Evolutionary conservation across 1,140 invertebrate species (phyloP), one percentile per base, ranked within the genome.

Genomic region (Drosophila burlai): DNA sequence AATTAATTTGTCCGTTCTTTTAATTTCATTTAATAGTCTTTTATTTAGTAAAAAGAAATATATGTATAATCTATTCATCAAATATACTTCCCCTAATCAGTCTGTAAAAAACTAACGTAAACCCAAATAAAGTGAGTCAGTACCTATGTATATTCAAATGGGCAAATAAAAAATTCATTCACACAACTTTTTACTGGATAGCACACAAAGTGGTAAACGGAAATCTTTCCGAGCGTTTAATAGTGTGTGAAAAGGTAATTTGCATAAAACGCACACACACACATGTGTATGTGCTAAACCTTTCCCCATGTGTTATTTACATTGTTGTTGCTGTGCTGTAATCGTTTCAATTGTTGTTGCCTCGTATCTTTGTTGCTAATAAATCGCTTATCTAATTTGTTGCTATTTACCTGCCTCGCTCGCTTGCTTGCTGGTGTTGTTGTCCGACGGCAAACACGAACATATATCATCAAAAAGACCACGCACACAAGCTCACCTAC

Each of bases 311-410:
- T 55, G 47, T 62, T 62, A 34, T 26, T 36, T 24, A 62, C 50
- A 57, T 31, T 80, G 49, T 73, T 75, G 55, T 65, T 63, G 60
- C 15, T 43, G 81, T 68, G 68, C 52, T 62, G 59, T 76, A 76
- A 80, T 61, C 63, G 59, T 66, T 50, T 50, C 38, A 38, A 55
- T 63, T 61, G 34, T 72, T 57, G 38, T 45, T 58, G 49, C 45
- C 57, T 34, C 59, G 42, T 85, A 77, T 81, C 60, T 67, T 31
- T 31, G 29, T 65, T 58, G 82, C 68, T 86, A 85, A 85, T 85
- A 85, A 78, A 85, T 76, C 61, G 82, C 82, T 85, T 85, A 85
- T 85, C 83, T 85, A 81, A 81, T 85, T 85, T 85, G 82, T 81
- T 85, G 68, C 69, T 81, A 74, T 85, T 85, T 75, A 81, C 57